Base-by-base conservation (phyloP, 2,888 invertebrate species). In the Mimas tiliae region DNA sequence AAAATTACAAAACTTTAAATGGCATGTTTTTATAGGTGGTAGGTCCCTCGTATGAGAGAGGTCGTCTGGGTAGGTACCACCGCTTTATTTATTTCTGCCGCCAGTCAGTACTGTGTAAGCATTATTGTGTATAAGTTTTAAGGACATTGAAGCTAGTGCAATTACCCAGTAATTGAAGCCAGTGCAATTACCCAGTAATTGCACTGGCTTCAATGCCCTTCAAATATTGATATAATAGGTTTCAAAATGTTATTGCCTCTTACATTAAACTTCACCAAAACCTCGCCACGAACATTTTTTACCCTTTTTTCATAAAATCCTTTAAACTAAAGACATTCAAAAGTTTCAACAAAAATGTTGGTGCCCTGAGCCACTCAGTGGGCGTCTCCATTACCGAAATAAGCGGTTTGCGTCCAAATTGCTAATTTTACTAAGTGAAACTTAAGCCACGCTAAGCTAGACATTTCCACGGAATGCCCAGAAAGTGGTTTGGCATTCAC, bases 391-490 rank as follows among this genome's bases (percentile, higher is more conserved):
- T 81, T 80, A 79, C 73, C 70, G 67, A 78, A 83, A 81, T 79
- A 80, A 77, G 79, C 74, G 74, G 79, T 78, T 76, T 72, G 74
- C 69, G 67, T 68, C 70, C 66, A 74, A 78, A 78, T 77, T 80
- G 80, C 71, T 82, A 82, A 84, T 85, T 82, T 80, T 66, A 72
- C 75, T 80, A 78, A 84, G 84, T 83, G 79, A 78, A 79, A 79
- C 74, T 75, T 76, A 75, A 77, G 75, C 79, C 67, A 48, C 66
- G 65, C 68, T 72, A 72, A 79, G 77, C 76, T 72, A 64, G 70
- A 75, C 72, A 77, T 77, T 72, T 72, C 68, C 64, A 64, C 53
- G 70, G 68, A 70, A 72, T 68, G 69, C 70, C 70, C 66, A 71
- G 69, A 66, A 68, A 67, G 68, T 64, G 71, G 67, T 65, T 65